Conservation (phyloP, 35 echinoderm and acorn worm genomes). For the Lytechinus pictus region DNA sequence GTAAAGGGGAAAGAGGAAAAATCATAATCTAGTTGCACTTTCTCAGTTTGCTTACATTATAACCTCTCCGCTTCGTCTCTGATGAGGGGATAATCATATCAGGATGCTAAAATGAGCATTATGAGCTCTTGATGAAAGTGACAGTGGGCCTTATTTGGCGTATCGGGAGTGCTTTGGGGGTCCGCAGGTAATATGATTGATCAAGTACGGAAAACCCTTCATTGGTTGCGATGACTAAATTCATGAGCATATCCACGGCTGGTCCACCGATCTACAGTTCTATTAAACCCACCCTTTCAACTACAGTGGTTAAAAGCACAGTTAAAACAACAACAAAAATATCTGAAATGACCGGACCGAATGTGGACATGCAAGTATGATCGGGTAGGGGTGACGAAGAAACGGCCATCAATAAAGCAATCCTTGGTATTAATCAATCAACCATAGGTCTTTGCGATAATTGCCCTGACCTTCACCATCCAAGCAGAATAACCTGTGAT, state of each 20-base stretch:
- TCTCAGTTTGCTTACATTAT: conserved; percentile 8
- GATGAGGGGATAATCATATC: background rate
- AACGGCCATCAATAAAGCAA: background rate
- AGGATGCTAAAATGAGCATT: background rate
- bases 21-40: background rate
- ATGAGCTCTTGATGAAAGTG: background rate
- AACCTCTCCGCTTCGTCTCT: background rate
- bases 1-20: background rate
- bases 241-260: background rate
- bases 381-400: background rate
- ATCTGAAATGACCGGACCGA: background rate
- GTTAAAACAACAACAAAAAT: background rate
- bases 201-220: background rate
- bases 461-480: background rate
- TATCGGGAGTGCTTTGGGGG: background rate
- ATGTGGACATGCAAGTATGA: background rate
- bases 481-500: too few species aligned
- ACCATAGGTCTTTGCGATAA: background rate
- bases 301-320: background rate
- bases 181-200: background rate
- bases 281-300: background rate
- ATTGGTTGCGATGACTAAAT: background rate
- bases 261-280: background rate
- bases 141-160: background rate
- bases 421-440: background rate